A percentile compares a stretch with the other conserved stretches of the same genome.
Evolutionary conservation across 1,140 invertebrate species (phyloP).

Genomic region (Brachionus sp.): DNA sequence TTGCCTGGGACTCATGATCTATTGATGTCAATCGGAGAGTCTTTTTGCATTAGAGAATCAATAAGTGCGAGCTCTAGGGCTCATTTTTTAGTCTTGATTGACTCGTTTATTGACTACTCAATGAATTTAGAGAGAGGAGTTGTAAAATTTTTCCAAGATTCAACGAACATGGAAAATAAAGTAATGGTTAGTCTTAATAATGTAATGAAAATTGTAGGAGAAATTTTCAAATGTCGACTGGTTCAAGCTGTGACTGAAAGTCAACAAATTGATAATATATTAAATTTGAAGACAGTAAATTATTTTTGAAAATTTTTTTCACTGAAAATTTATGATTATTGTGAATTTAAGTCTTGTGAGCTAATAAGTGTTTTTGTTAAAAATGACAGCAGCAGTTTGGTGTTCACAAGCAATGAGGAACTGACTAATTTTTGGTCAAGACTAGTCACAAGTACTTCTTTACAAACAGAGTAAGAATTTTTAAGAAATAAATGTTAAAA

Average conservation of each 20-base stretch:
- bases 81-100: background rate
- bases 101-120: background rate
- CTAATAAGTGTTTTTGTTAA: background rate
- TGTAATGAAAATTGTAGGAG: background rate
- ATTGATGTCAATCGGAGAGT: constrained; percentile 11
- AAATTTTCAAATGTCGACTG: background rate
- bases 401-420: background rate
- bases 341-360: background rate
- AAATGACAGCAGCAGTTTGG: background rate
- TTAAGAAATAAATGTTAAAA: too few relatives aligned
- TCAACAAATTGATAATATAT: background rate
- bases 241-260: background rate
- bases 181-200: background rate
- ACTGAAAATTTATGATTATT: background rate
- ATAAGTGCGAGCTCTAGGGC: background rate
- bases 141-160: background rate
- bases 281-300: constrained; percentile 1
- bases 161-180: background rate
- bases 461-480: background rate
- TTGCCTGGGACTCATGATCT: constrained; percentile 17
- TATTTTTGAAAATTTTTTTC: background rate
- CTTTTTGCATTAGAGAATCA: background rate
- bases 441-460: background rate
- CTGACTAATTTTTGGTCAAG: background rate
- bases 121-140: constrained; percentile 14